Base-by-base conservation (phyloP, 2,113 vertebrate genomes). In the Zonotrichia leucophrys region DNA sequence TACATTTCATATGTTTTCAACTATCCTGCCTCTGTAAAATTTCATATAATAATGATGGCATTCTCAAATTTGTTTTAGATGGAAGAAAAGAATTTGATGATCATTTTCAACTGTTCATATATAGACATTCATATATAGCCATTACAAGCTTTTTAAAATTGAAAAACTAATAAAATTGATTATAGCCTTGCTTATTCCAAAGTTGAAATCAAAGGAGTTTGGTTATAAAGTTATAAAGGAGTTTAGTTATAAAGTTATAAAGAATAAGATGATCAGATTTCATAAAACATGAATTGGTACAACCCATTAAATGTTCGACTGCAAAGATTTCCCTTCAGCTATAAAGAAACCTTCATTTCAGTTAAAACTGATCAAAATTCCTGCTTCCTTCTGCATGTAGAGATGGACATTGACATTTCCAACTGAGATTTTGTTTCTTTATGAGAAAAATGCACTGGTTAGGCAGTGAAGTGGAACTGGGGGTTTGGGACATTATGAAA, bases 1-100 rank as follows among this genome's bases (percentile, higher is more conserved):
- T 90, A 50, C 22, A 92, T 47, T 92, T 89, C 92, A 76, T 83
- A 67, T 92, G 80, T 89, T 96, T 95, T 87, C 66, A 85, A 79
- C 81, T 76, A 81, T 46, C 41, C 13, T 37, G 67, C 56, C n/a
- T 83, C 82, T 75, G 47, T 81, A 92, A 92, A 95, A 75, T 72
- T 81, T 90, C 56, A 58, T 7, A 9, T 86, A 70, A 80, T 92
- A 81, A 44, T 39, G 31, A 70, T 56, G 33, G 22, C 35, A 84
- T 81, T 89, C 52, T 92, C 3, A 4, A 84, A n/a, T 89, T 87
- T 64, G 16, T 75, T 93, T 83, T 94, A 86, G n/a, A 81, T 86
- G 39, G 79, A 94, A 82, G 25, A 47, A 87, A 94, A 94, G 64
- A 75, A 56, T n/a, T 46, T 20, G 66, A 67, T 25, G 2, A 68